Base-by-base conservation (phyloP, 2,113 vertebrate species). In the Chlamydotis undulata region DNA sequence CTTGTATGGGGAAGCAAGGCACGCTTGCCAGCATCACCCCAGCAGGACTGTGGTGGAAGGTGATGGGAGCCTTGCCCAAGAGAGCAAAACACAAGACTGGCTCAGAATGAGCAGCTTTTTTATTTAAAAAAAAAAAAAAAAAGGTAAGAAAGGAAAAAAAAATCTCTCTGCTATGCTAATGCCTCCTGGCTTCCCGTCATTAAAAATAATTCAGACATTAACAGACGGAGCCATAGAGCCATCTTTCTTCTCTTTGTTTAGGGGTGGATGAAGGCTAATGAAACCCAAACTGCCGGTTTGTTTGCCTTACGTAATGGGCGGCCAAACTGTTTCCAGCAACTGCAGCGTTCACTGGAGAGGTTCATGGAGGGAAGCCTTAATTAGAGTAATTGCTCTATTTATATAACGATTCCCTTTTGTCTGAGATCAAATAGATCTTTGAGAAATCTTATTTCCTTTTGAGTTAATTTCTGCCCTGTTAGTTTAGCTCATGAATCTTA, bases 371-470 rank as follows among this genome's bases (percentile, higher is more conserved):
- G 94, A 97, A 94, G 64, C 63, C 90, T 94, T 97, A 96, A 96
- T 97, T 97, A 97, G 88, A 96, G 85, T 97, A 97, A 98, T 97
- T 97, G 95, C 96, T 96, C 85, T 95, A 96, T 97, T 97, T 97
- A 96, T 97, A 60, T 97, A 98, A 97, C 17, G 28, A 93, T 85
- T 91, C 80, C 55, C 91, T 89, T 94, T 97, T 96, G 84, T 95
- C 65, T 93, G 71, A 94, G 91, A 95, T 97, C 94, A 96, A 95
- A 95, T 85, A 57, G 70, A 96, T 95, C 95, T 97, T 94, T 87
- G 92, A 97, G 94, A 96, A 89, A 96, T 94, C 85, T 94, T 88
- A 91, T 74, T 96, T 96, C 89, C 84, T 96, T 96, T 91, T 0
- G 22, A 92, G 89, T 87, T 90, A 93, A 95, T 96, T 96, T 95